Evolutionary conservation across 2,113 vertebrate species (phyloP), one percentile per base, ranked within the genome.

Genomic region (Choloepus hoffmanni): DNA sequence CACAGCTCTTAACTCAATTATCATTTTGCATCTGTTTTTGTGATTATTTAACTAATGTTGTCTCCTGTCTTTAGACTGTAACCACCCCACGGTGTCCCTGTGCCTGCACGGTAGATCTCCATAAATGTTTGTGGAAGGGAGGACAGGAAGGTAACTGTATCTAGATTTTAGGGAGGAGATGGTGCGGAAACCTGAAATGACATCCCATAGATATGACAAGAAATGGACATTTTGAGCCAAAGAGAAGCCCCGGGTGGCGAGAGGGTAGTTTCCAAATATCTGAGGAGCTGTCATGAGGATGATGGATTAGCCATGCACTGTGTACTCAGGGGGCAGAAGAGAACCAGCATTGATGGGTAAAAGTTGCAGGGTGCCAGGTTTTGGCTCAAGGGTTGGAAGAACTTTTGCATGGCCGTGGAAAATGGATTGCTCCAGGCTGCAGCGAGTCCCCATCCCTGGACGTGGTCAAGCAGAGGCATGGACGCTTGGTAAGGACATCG

Each of bases 131-230:
- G n/a, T 36, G 53, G 5, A 60, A 53, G 60, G 50, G 19, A 45
- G 21, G 30, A 85, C 9, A 19, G 55, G 26, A 68, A 70, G 50
- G 58, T 9, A 33, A 60, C 53, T 13, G 10, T 24, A 14, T 23
- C 58, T 79, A 26, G 77, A 96, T 33, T 53, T 68, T 3, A 55
- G 72, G 43, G 12, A 85, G 92, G 73, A 95, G 95, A 53, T 48
- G 68, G 58, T 36, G 2, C 14, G 12, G 74, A 36, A 73, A 53
- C 45, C 85, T 50, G 30, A 77, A 62, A 70, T 62, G 40, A 26
- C 19, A 21, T 21, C 73, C 50, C 55, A 5, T 33, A 45, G 9
- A 63, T 0, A 81, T 55, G 85, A 62, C 53, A 82, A 81, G 82
- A 36, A 36, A n/a, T 1, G 50, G n/a, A 78, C 48, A 68, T 12